Percentiles rank a stretch among this genome's conserved stretches.
Evolutionary conservation across 2,113 vertebrate genomes (phyloP).

Genomic region (Nanorana parkeri): DNA sequence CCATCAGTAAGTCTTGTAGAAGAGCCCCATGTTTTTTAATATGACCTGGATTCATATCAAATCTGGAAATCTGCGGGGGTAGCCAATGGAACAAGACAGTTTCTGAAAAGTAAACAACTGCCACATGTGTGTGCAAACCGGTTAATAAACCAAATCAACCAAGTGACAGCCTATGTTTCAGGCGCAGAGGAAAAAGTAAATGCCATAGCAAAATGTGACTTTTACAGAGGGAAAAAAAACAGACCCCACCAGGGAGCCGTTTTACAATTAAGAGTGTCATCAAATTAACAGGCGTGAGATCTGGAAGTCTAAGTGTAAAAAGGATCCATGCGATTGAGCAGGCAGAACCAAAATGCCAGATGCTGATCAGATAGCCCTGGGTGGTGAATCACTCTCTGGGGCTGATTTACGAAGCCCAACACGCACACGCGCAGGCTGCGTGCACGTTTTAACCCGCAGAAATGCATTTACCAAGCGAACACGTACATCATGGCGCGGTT

Average conservation of each 20-base stretch:
- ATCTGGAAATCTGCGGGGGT: too few relatives aligned
- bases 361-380: constrained; percentile 51
- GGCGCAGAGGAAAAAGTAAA: constrained; percentile 45
- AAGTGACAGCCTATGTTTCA: constrained; percentile 24
- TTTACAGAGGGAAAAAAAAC: constrained; percentile 49
- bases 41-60: too few relatives aligned
- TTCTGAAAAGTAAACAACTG: background rate
- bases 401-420: too few relatives aligned
- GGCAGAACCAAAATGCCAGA: constrained; percentile 51
- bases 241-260: constrained; percentile 54
- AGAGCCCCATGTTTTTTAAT: too few relatives aligned
- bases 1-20: too few relatives aligned
- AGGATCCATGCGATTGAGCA: constrained; percentile 47
- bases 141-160: constrained; percentile 25
- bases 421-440: too few relatives aligned
- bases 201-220: constrained; percentile 57
- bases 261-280: constrained; percentile 58
- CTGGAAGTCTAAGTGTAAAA: constrained; percentile 55
- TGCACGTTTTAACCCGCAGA: too few relatives aligned
- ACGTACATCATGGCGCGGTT: too few relatives aligned
- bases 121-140: background rate
- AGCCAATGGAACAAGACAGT: background rate
- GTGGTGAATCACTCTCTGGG: constrained; percentile 45
- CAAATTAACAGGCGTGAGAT: constrained; percentile 58
- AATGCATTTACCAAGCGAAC: too few relatives aligned